A percentile compares a stretch with the other conserved stretches of the same genome.
phyloP scores from a whole-genome alignment of 2,888 invertebrate genomes.

The Phortica okadai region DNA sequence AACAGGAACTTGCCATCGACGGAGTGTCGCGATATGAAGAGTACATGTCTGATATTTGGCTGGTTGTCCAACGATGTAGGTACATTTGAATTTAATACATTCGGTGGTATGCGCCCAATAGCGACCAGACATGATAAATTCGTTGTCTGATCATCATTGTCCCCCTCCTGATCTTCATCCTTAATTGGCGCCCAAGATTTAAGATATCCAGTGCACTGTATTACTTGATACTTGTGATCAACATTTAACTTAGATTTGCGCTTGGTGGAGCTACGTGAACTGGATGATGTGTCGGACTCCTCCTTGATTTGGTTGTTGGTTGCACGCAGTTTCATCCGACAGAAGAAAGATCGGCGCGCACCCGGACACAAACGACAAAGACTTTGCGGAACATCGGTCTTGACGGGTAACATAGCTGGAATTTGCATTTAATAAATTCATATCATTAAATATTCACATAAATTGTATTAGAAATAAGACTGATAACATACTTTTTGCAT shows the following conservation, averaged over 20 bases:
- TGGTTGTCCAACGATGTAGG: constrained; percentile 76
- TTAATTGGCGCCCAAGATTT: constrained; percentile 94
- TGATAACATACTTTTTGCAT: constrained; percentile 88
- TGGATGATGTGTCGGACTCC: constrained; percentile 78
- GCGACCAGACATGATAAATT: constrained; percentile 93
- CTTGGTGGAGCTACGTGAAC: constrained; percentile 79
- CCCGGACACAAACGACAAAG: constrained; percentile 90
- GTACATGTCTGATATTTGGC: constrained; percentile 81
- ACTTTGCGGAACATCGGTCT: constrained; percentile 87
- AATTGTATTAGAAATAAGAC: too few species aligned
- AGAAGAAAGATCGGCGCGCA: constrained; percentile 93
- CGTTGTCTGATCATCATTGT: constrained; percentile 79
- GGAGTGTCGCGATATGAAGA: constrained; percentile 90
- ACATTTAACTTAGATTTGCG: constrained; percentile 80
- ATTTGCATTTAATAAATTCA: not conserved
- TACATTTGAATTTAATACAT: constrained; percentile 78
- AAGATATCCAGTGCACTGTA: constrained; percentile 94
- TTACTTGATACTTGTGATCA: constrained; percentile 91
- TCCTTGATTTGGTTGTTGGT: constrained; percentile 82
- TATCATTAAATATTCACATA: not conserved
- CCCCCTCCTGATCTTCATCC: constrained; percentile 82
- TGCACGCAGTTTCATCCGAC: constrained; percentile 91
- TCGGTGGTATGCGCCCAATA: constrained; percentile 86
- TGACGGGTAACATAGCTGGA: constrained; percentile 92
- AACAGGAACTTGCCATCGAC: constrained; percentile 95